Evolutionary conservation across 1,140 invertebrate genomes (phyloP).

Genomic region (Leptinotarsa lineolata): DNA sequence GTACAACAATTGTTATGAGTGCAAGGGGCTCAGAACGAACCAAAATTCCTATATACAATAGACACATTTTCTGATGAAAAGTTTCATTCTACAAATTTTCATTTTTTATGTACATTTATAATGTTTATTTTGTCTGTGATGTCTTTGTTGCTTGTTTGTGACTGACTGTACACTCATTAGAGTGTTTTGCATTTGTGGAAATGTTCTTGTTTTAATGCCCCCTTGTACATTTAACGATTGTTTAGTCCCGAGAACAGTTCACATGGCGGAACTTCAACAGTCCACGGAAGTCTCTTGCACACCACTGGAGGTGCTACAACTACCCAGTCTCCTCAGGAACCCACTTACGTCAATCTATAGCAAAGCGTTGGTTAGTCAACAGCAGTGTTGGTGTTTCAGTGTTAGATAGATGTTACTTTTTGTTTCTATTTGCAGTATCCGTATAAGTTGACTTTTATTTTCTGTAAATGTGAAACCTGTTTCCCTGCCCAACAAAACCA

Average conservation of each 20-base stretch:
- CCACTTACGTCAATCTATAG: conserved; percentile 92
- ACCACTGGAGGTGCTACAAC: conserved; percentile 58
- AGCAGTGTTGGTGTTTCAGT: conserved; percentile 57
- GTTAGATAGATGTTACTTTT: conserved; percentile 15
- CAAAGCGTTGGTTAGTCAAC: conserved; percentile 71
- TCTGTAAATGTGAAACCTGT: too few species aligned
- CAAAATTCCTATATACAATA: conserved; percentile 37
- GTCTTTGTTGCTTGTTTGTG: conserved; percentile 26
- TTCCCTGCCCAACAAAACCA: too few species aligned
- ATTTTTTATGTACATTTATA: conserved; percentile 20
- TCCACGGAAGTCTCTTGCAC: conserved; percentile 58
- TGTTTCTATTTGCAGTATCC: background rate
- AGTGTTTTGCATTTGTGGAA: conserved; percentile 33
- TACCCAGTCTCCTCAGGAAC: conserved; percentile 82
- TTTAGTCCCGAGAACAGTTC: conserved; percentile 63
- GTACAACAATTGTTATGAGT: conserved; percentile 54
- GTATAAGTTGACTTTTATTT: too few species aligned
- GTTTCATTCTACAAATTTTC: conserved; percentile 21
- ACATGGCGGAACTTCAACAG: conserved; percentile 63
- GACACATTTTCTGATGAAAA: conserved; percentile 60
- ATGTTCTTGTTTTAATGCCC: conserved; percentile 37
- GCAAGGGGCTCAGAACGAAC: conserved; percentile 46
- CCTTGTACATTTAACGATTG: conserved; percentile 56
- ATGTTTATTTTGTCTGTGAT: conserved; percentile 27
- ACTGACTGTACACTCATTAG: conserved; percentile 14